Evolutionary conservation across 2,888 invertebrate genomes (phyloP), one percentile per base, ranked within the genome.

Genomic region (Acronicta leporina): DNA sequence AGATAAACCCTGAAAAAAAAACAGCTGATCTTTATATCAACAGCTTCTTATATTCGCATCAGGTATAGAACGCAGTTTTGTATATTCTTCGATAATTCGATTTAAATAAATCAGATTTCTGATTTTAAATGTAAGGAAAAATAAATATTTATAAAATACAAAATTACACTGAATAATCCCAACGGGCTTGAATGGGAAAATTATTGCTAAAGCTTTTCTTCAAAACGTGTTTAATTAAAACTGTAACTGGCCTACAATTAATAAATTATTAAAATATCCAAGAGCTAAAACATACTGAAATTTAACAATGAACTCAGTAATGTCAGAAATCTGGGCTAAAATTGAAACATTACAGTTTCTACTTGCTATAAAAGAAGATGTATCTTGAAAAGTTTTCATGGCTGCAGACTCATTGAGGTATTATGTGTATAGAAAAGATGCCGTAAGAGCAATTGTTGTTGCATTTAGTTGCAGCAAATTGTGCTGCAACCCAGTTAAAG

Each of bases 321-420:
- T 35, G 35, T 35, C 11, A 0, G 13, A 69, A 51, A 56, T 54
- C 42, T 55, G 8, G 7, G 45, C 25, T 41, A 10, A 48, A 59
- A 69, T 69, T 64, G 50, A 67, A 67, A 49, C 25, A 53, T 42
- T 63, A 25, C 1, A 50, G 11, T 38, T 11, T 48, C 59, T 46
- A 60, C 46, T 49, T 30, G 15, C 11, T 8, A 30, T 47, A 51
- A 61, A 68, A 68, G 44, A 44, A 63, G 56, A 71, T 60, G 45
- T 51, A 50, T 68, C 50, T 67, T 56, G 50, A 46, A 63, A 72
- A 67, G 53, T 66, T 65, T 30, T 51, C 54, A 71, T 64, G 51
- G 43, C 42, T 44, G n/a, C 25, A 3, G 35, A 11, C 13, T 5
- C 35, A 35, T 35, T 35, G 35, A 35, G 35, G 11, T 35, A 35